Evolutionary conservation across 2,113 vertebrate genomes (phyloP).

Genomic region (zebrafish (Danio rerio)): GRCz12tu NC_133196.1:17523001-17523500

Average conservation of each 20-base stretch:
- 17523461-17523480: too few relatives aligned
- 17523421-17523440: too few relatives aligned
- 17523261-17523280: too few relatives aligned
- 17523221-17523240: neutral
- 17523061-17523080: slow-evolving; percentile 6
- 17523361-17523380: too few relatives aligned
- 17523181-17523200: slow-evolving; percentile 15
- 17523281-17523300: neutral
- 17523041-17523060: neutral
- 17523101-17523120: neutral
- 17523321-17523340: neutral
- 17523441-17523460: too few relatives aligned
- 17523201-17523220: neutral
- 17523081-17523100: neutral
- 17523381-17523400: too few relatives aligned
- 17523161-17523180: slow-evolving; percentile 21
- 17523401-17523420: too few relatives aligned
- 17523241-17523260: too few relatives aligned
- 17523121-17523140: neutral
- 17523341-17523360: too few relatives aligned
- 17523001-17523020: neutral
- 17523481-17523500: too few relatives aligned
- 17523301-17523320: neutral
- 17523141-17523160: slow-evolving; percentile 3
- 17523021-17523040: slow-evolving; percentile 1